Percentiles rank a stretch among this genome's conserved stretches.
Evolutionary conservation across 2,113 vertebrate species (phyloP).

Genomic region (Psittacula cyanocephala): DNA sequence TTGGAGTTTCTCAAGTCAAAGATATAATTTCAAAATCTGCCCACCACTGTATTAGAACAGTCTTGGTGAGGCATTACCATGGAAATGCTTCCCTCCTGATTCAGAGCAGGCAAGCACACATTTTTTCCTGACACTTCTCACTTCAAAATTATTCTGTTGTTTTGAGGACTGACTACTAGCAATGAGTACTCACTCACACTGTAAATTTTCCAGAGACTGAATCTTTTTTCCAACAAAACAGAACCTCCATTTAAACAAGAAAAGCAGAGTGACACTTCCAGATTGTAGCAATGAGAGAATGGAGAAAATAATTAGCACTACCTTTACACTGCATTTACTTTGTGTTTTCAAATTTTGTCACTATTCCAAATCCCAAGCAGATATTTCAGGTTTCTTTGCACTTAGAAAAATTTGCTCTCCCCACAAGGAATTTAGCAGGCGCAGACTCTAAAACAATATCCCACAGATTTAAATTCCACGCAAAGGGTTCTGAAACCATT

Average conservation of each 20-base stretch:
- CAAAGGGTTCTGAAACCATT: background rate
- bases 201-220: background rate
- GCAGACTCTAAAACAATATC: background rate
- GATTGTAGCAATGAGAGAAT: fast-evolving
- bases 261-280: background rate
- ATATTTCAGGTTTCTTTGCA: background rate
- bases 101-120: background rate
- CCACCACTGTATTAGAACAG: background rate
- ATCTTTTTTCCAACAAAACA: background rate
- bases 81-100: background rate
- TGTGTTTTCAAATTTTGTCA: background rate
- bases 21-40: background rate
- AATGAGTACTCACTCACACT: background rate
- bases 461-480: background rate
- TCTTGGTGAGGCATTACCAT: background rate
- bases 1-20: background rate
- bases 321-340: background rate
- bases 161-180: background rate
- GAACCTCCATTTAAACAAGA: background rate
- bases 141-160: background rate
- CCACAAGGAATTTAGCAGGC: background rate
- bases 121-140: background rate
- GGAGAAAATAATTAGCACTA: background rate
- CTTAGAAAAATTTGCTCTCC: background rate
- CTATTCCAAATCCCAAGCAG: background rate